phyloP scores from a whole-genome alignment of 2,888 invertebrate genomes.

The Sepiola atlantica region DNA sequence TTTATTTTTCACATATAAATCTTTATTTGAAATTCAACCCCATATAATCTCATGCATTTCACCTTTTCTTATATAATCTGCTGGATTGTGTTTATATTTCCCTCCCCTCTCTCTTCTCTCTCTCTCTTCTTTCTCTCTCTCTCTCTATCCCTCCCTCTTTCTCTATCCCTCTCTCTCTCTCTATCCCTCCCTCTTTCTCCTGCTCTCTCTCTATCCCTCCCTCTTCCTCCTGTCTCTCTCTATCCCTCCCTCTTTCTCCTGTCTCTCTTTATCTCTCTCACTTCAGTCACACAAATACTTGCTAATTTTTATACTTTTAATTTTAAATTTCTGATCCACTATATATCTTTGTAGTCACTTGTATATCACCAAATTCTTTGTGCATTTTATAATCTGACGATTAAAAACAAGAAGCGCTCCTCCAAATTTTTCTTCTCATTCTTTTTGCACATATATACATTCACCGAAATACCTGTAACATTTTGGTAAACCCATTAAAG shows the following conservation, averaged over 20 bases:
- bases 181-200: too few relatives aligned
- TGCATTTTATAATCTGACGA: neutral
- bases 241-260: too few relatives aligned
- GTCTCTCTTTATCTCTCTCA: too few relatives aligned
- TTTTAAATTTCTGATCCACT: neutral
- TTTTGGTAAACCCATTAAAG: slow-evolving; percentile 32
- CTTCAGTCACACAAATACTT: neutral
- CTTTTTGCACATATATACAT: neutral
- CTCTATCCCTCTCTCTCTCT: too few relatives aligned
- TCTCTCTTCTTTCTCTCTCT: too few relatives aligned
- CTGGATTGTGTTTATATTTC: neutral
- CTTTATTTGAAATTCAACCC: neutral
- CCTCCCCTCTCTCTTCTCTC: too few relatives aligned
- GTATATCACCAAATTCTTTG: neutral
- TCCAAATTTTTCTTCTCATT: slow-evolving; percentile 9
- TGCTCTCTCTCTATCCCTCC: too few relatives aligned
- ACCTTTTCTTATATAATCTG: neutral
- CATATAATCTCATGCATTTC: neutral
- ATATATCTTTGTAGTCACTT: neutral
- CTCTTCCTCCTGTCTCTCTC: too few relatives aligned
- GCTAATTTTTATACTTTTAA: neutral
- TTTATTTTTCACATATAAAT: neutral
- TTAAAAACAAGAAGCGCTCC: neutral
- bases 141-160: too few relatives aligned
- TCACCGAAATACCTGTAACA: neutral